Conservation (phyloP, 2,113 vertebrate genomes). For the Pimephales promelas region DNA sequence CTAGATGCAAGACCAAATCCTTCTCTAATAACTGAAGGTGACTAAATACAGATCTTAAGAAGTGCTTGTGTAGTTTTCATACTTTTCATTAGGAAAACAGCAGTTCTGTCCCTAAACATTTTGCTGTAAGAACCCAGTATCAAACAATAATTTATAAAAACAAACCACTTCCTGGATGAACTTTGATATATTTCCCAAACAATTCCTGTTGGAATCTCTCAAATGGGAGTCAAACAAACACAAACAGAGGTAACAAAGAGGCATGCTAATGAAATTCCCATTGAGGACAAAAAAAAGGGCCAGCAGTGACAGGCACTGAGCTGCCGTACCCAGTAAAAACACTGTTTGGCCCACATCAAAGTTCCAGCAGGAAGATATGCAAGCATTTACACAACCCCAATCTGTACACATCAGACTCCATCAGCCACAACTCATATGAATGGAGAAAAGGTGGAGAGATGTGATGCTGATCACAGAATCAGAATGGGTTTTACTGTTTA, state of each 20-base stretch:
- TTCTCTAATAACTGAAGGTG: not conserved
- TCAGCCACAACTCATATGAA: conserved; percentile 27
- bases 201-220: conserved; percentile 39
- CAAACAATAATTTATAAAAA: not conserved
- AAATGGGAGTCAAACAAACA: conserved; percentile 56
- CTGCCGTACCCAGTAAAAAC: conserved; percentile 49
- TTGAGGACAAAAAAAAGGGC: conserved; percentile 35
- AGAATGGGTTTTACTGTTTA: not conserved
- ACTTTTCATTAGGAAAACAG: not conserved
- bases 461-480: not conserved
- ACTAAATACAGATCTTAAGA: conserved; percentile 4
- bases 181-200: not conserved
- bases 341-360: conserved; percentile 63
- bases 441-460: not conserved
- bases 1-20: not conserved
- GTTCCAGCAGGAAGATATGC: conserved; percentile 58
- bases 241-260: conserved; percentile 59
- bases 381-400: conserved; percentile 62
- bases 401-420: conserved; percentile 41
- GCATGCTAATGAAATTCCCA: conserved; percentile 68
- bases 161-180: conserved; percentile 12
- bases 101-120: not conserved
- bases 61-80: not conserved
- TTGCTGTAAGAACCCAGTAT: not conserved
- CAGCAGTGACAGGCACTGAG: conserved; percentile 20